Base-by-base conservation (phyloP, 2,888 invertebrate species). In the Nomada ruficornis region DNA sequence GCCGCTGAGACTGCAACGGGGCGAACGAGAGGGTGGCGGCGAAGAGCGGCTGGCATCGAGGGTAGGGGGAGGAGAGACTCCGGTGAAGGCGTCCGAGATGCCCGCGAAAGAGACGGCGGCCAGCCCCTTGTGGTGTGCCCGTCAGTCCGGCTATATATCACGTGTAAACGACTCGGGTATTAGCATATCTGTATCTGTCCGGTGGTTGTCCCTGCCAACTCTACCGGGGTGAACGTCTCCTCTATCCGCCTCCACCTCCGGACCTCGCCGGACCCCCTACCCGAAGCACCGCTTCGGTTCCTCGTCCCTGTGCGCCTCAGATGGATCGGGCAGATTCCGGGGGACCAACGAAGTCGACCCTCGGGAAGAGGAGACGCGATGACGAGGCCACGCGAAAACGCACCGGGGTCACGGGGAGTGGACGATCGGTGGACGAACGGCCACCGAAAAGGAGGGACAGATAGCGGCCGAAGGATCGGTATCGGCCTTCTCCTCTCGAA, bases 181-280 rank as follows among this genome's bases (percentile, higher is more conserved):
- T 91, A 91, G 90, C 91, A 91, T 92, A 91, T 91, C 91, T 90
- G 90, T 90, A 91, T 91, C 90, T 90, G 90, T 90, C 89, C 86
- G 82, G 83, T 88, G 87, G 90, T 90, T 89, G 90, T 91, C 89
- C 89, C 86, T 89, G 89, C 89, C 89, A 88, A 88, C 86, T 88
- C 86, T 87, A 88, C 88, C 86, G 89, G 89, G 89, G 86, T 88
- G 89, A 90, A 89, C 84, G 90, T 79, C 89, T 85, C 87, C 86
- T 84, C 85, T 80, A 69, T 80, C 85, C 80, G 80, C 85, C 84
- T 82, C 77, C 80, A 77, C 78, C 80, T 74, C 77, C 64, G 69
- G 73, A 57, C 79, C 83, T 7, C 36, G 36, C 73, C 59, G 20
- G 79, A 64, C 62, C 79, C 83, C 71, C 80, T 76, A 76, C 79